phyloP scores from a whole-genome alignment of 2,113 vertebrate genomes.

The Leptobrachium ailaonicum region DNA sequence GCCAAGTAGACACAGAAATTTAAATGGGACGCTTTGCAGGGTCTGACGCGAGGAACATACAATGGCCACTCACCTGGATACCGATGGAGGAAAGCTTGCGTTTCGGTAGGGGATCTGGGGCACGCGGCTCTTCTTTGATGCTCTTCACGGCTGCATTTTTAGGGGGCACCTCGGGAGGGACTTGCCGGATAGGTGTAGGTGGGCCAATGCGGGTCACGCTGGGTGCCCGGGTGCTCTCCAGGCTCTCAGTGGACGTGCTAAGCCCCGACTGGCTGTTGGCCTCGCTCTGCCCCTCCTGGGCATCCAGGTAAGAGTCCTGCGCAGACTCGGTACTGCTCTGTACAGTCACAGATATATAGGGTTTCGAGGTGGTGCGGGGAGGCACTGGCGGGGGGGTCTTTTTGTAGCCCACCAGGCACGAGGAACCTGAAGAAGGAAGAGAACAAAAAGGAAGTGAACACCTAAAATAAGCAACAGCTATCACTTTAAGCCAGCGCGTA shows the following conservation, averaged over 20 bases:
- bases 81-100: constrained; percentile 97
- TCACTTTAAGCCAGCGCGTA: neutral
- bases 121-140: constrained; percentile 76
- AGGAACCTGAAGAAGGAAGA: constrained; percentile 76
- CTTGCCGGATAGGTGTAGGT: constrained; percentile 71
- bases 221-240: constrained; percentile 91
- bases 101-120: constrained; percentile 77
- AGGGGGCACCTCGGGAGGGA: constrained; percentile 73
- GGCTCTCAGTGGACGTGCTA: constrained; percentile 96
- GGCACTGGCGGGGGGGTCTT: constrained; percentile 95
- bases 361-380: constrained; percentile 95
- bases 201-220: constrained; percentile 79
- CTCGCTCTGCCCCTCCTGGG: constrained; percentile 91
- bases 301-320: constrained; percentile 96
- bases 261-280: constrained; percentile 94
- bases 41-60: neutral
- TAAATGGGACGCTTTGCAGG: too few relatives aligned
- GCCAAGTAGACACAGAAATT: too few relatives aligned
- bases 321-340: constrained; percentile 98
- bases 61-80: constrained; percentile 83
- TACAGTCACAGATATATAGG: constrained; percentile 96
- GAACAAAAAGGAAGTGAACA: constrained; percentile 39
- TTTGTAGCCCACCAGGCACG: constrained; percentile 95
- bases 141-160: constrained; percentile 79
- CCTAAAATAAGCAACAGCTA: neutral